Evolutionary conservation across 2,888 invertebrate species (phyloP), one percentile per base, ranked within the genome.

Genomic region (Lasioglossum oenotherae): DNA sequence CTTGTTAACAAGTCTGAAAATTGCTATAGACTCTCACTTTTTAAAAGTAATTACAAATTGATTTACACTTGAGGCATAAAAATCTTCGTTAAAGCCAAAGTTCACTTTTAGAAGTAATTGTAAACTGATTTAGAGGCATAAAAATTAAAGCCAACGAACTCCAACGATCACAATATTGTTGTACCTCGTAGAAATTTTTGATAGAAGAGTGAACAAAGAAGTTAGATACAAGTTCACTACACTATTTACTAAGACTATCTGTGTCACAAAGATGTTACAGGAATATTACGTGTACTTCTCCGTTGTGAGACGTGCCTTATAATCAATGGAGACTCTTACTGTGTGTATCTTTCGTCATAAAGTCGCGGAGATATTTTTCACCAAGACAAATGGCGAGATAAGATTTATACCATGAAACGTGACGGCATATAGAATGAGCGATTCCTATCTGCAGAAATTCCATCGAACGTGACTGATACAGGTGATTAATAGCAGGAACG

Each of bases 381-480:
- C 49, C 72, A 41, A 64, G 75, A 80, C 75, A 83, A 83, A 83
- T 83, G 49, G 38, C 72, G 72, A 41, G 80, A 75, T 80, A 80
- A 80, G 75, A 44, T 76, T 83, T 53, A 53, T 76, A 64, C 80
- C 75, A 64, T 71, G 49, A 53, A 76, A 72, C 75, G 72, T 53
- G 72, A 76, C 82, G 44, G 38, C 75, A 27, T 64, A 64, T 80
- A 72, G 44, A 64, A 74, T 27, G 84, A 78, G 53, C 49, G 81
- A 84, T 84, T 27, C 81, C 38, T 74, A 74, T 81, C 60, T n/a
- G 41, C 69, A 69, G 84, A 74, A 81, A 84, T 78, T 76, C 80
- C 80, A 72, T 80, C 64, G 75, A 80, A 80, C 60, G 71, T 57
- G n/a, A 41, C 80, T 64, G 82, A 80, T 76, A 80, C 57, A 76